Base-by-base conservation (phyloP, 2,797 vertebrate species). In the Carcharodon carcharias region DNA sequence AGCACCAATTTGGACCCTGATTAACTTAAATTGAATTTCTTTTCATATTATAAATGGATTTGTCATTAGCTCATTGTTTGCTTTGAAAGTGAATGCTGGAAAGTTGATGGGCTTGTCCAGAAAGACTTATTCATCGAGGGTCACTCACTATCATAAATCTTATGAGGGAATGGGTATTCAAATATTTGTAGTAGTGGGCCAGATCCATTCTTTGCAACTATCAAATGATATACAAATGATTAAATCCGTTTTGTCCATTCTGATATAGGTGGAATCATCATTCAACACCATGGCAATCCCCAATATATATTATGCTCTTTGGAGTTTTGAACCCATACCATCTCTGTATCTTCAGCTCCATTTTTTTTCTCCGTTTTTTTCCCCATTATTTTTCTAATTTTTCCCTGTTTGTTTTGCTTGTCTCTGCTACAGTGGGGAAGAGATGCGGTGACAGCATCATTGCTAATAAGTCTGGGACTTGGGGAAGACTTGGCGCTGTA, bases 41-140 rank as follows among this genome's bases (percentile, higher is more conserved):
- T 35, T 92, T 92, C 14, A 65, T n/a, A 26, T 26, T n/a, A 65
- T 23, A 45, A 7, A 67, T n/a, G 45, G 40, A 18, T 63, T 92
- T 40, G 16, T 92, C 6, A 63, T n/a, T 35, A 58, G 28, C 58
- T 92, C 58, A 40, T n/a, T 93, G 91, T 40, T 9, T 3, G 7
- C 11, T 93, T 65, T 93, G 61, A 65, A 92, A 93, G 23, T 93
- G 31, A 63, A 58, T 91, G 88, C 63, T 93, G 23, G 61, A 93
- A 93, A 11, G n/a, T 40, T 6, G 61, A 92, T 45, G 23, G 91
- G 61, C n/a, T n/a, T 92, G 61, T 9, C 4, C n/a, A 65, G 63
- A 65, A 93, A 26, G 88, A 12, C 35, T 61, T 31, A 35, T 35
- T 35, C 31, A 91, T 35, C 31, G 58, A 6, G 12, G 31, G 58